Evolutionary conservation across 2,888 invertebrate genomes (phyloP), one percentile per base, ranked within the genome.

Genomic region (Conomelus anceps): DNA sequence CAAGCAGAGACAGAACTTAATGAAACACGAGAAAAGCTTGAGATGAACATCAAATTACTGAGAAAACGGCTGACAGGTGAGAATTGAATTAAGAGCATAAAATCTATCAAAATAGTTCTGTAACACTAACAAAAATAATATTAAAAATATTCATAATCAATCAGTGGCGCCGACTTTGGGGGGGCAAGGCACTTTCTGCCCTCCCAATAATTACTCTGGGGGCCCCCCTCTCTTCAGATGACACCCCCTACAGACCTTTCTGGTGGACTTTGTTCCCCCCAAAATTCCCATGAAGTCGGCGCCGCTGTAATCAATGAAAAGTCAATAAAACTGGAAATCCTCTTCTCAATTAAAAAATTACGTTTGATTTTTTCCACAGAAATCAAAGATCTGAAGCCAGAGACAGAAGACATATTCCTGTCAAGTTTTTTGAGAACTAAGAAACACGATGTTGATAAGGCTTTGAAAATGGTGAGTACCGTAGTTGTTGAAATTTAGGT

Each of bases 381-480:
- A 23, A 86, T 23, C 29, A 29, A 86, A 22, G 29, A 86, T 26
- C 24, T 86, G n/a, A 20, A 22, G 22, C 24, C 86, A 24, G 26
- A 86, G 24, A 23, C 24, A 17, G 86, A 86, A 9, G 86, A 86
- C 29, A 86, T 86, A n/a, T 86, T 86, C 22, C 29, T 86, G 1
- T 11, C 86, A 1, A 86, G 86, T n/a, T 86, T 86, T 26, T 29
- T 86, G 13, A 86, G 86, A 23, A 22, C 86, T 11, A 86, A 86
- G 29, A 86, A 86, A 23, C 86, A 26, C 17, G 24, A 86, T 86
- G 86, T 86, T 86, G 86, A 86, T 1, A 86, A 86, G 22, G 86
- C 86, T 11, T 86, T 86, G 11, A 86, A 86, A 26, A 24, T 86
- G 86, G 86, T 86, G 17, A 86, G 85, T 63, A n/a, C n/a, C n/a